Evolutionary conservation across 2,888 invertebrate genomes (phyloP).

Genomic region (Caenorhabditis virilis): DNA sequence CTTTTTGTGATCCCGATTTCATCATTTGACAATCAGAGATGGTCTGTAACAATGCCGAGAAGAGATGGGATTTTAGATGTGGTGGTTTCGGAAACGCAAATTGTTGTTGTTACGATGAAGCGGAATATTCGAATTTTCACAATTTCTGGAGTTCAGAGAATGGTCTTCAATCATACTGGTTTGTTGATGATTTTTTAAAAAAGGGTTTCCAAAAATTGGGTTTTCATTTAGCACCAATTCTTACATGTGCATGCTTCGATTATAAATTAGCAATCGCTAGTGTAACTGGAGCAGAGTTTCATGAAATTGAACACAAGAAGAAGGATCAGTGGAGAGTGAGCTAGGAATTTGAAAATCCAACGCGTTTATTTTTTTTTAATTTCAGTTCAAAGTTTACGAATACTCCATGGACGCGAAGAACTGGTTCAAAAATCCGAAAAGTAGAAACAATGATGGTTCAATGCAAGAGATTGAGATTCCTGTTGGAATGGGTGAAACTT

Average conservation of each 20-base stretch:
- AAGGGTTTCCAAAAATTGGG: neutral
- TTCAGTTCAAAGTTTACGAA: slow-evolving; percentile 31
- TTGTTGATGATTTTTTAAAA: too few relatives aligned
- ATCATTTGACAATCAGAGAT: slow-evolving; percentile 25
- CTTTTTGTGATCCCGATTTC: slow-evolving; percentile 26
- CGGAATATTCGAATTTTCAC: slow-evolving; percentile 83
- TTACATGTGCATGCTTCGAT: slow-evolving; percentile 76
- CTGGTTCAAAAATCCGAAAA: slow-evolving; percentile 23
- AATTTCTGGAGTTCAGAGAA: slow-evolving; percentile 84
- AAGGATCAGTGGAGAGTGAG: slow-evolving; percentile 24
- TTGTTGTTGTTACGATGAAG: slow-evolving; percentile 81
- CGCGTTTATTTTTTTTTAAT: too few relatives aligned
- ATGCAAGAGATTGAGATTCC: slow-evolving; percentile 22
- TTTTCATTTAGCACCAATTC: slow-evolving; percentile 71
- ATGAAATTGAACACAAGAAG: slow-evolving; percentile 24
- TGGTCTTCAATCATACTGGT: slow-evolving; percentile 79
- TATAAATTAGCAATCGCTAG: slow-evolving; percentile 76
- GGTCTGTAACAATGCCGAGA: slow-evolving; percentile 49
- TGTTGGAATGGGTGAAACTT: slow-evolving; percentile 33
- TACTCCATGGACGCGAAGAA: slow-evolving; percentile 29
- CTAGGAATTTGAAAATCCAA: too few relatives aligned
- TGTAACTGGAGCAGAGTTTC: slow-evolving; percentile 73
- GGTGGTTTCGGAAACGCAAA: slow-evolving; percentile 75
- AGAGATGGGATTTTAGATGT: slow-evolving; percentile 78
- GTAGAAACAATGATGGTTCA: slow-evolving; percentile 2